These are phyloP conservation scores for Mayetiola destructor DNA, from an alignment of 2,888 invertebrate species.

Conservation along the genomic window DNA sequence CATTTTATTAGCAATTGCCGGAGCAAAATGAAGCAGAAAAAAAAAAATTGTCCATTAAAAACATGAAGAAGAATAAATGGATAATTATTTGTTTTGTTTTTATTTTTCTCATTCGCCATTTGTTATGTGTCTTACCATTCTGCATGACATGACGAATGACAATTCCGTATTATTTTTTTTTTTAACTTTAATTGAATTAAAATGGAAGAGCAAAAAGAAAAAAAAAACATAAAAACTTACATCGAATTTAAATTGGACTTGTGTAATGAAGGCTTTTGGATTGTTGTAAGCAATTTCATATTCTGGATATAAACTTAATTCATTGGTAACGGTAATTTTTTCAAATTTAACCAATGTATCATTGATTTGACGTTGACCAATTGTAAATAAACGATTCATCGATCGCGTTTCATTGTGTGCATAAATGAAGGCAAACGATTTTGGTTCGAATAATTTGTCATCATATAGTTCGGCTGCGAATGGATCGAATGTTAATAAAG, in stretches of 20 bases:
- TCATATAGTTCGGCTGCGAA: not conserved
- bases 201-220: not conserved
- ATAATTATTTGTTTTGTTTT: no score
- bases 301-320: not conserved
- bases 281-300: not conserved
- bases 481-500: not conserved
- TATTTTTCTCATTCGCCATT: no score
- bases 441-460: not conserved
- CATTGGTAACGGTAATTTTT: not conserved
- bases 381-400: not conserved
- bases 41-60: no score
- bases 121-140: not conserved
- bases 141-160: not conserved
- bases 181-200: not conserved
- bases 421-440: conserved; percentile 7
- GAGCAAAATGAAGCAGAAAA: no score
- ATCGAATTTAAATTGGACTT: not conserved
- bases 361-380: not conserved
- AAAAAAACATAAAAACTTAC: not conserved
- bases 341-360: not conserved
- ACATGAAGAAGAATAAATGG: no score
- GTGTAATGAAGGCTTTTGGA: not conserved
- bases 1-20: not conserved
- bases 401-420: not conserved
- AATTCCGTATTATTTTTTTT: not conserved